Conservation (phyloP, 2,113 vertebrate genomes). For the Percopsis transmontana region DNA sequence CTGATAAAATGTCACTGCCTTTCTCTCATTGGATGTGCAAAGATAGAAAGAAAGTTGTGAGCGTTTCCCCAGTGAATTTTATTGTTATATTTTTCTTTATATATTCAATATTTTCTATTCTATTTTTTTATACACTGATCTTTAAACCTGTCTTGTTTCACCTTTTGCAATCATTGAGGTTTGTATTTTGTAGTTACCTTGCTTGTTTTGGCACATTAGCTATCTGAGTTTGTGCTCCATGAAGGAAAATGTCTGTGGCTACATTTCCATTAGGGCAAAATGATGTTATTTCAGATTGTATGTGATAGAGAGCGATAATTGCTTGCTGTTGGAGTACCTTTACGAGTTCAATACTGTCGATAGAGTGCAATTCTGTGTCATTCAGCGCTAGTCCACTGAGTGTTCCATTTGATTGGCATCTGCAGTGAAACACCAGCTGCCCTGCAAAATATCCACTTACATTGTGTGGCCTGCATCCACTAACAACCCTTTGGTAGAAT, state of each 20-base stretch:
- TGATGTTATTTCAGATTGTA: slow-evolving; percentile 57
- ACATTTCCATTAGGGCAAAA: slow-evolving; percentile 49
- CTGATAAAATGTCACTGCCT: slow-evolving; percentile 60
- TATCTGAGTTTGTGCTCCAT: slow-evolving; percentile 4
- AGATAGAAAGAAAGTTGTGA: slow-evolving; percentile 16
- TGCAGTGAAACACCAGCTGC: slow-evolving; percentile 48
- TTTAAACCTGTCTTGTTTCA: neutral
- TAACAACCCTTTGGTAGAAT: slow-evolving; percentile 28
- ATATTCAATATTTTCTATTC: slow-evolving; percentile 1
- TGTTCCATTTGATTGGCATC: slow-evolving; percentile 58
- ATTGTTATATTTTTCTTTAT: slow-evolving; percentile 21
- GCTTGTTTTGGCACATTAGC: neutral
- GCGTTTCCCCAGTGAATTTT: neutral
- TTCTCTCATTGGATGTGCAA: slow-evolving; percentile 38
- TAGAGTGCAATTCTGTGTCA: slow-evolving; percentile 55
- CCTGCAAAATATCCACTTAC: slow-evolving; percentile 39
- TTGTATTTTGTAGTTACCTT: neutral
- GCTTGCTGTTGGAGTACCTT: slow-evolving; percentile 49
- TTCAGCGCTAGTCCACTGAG: slow-evolving; percentile 50
- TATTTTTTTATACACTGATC: slow-evolving; percentile 2
- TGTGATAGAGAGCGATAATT: slow-evolving; percentile 59
- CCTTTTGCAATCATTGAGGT: neutral
- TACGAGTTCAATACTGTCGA: slow-evolving; percentile 64
- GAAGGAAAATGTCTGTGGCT: slow-evolving; percentile 46
- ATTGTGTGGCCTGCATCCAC: slow-evolving; percentile 22